Evolutionary conservation across 2,888 invertebrate species (phyloP).

Genomic region (Gastracanthus pulcherrimus): DNA sequence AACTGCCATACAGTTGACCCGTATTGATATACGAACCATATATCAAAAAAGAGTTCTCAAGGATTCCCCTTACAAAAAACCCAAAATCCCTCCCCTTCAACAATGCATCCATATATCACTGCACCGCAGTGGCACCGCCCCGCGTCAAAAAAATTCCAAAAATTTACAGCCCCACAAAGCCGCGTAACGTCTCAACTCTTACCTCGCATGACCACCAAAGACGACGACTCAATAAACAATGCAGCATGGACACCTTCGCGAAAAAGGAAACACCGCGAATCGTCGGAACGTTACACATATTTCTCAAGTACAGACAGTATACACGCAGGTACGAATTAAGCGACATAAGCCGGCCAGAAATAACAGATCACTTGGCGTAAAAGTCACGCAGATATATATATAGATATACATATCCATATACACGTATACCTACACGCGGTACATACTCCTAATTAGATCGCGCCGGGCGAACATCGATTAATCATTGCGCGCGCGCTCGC

Average conservation of each 20-base stretch:
- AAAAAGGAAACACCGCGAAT: not conserved
- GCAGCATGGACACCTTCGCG: not conserved
- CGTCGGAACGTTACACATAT: too few relatives aligned
- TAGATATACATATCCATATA: too few relatives aligned
- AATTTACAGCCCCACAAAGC: conserved; percentile 10
- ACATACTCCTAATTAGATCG: conserved; percentile 69
- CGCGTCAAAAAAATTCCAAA: not conserved
- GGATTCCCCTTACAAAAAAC: not conserved
- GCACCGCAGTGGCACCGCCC: not conserved
- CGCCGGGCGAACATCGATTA: conserved; percentile 63
- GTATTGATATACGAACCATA: not conserved
- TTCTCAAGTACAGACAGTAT: not conserved
- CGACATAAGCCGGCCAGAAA: not conserved
- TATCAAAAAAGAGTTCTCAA: not conserved
- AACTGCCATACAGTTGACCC: not conserved
- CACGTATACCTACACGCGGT: too few relatives aligned
- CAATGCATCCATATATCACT: not conserved
- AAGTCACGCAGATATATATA: too few relatives aligned
- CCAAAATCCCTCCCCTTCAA: not conserved
- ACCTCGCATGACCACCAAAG: not conserved
- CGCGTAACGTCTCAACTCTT: conserved; percentile 18
- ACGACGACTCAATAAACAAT: conserved; percentile 31
- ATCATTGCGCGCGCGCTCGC: too few relatives aligned
- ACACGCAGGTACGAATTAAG: conserved; percentile 21
- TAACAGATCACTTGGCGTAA: not conserved